Evolutionary conservation across 2,797 vertebrate species (phyloP), one percentile per base, ranked within the genome.

Genomic region (Sylvia borin): DNA sequence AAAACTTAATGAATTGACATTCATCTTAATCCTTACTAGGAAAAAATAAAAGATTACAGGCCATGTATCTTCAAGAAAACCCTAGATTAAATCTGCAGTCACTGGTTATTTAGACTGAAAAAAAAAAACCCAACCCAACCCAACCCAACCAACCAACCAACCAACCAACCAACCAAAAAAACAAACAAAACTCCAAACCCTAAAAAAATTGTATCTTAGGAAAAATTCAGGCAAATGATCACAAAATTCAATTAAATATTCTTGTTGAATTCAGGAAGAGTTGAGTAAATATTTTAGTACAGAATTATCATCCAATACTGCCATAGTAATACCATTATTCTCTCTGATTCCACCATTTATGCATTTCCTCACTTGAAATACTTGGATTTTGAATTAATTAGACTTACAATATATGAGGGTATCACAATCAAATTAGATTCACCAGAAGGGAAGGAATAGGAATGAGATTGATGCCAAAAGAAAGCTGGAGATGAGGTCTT

Each of bases 141-240:
- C 29, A 51, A 10, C 38, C 4, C 48, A 64, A 14, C 4, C 11
- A 38, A 25, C 2, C 3, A 40, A 50, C 3, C 6, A 43, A 29
- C 3, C 9, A 57, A 29, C 5, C n/a, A n/a, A n/a, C n/a, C n/a
- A n/a, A n/a, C n/a, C n/a, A n/a, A n/a, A n/a, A n/a, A n/a, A n/a
- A n/a, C 9, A 54, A 55, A 14, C 6, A 48, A 55, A 22, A 14
- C 1, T 2, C 19, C 7, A 34, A 34, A 7, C 2, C 0, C 7
- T 3, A n/a, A 3, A 11, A 42, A 60, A 26, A 4, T 1, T 2
- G 57, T 38, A 8, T n/a, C 16, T 43, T 78, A 34, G 9, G 25
- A 64, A 81, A 61, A 67, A 12, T 0, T 21, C 5, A n/a, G 6
- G 1, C 5, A 42, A 87, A 40, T 2, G 22, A 7, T 31, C 5